Percentiles rank a stretch among this genome's conserved stretches.
Evolutionary conservation across 2,113 vertebrate species (phyloP).

Genomic region (Falco punctatus): DNA sequence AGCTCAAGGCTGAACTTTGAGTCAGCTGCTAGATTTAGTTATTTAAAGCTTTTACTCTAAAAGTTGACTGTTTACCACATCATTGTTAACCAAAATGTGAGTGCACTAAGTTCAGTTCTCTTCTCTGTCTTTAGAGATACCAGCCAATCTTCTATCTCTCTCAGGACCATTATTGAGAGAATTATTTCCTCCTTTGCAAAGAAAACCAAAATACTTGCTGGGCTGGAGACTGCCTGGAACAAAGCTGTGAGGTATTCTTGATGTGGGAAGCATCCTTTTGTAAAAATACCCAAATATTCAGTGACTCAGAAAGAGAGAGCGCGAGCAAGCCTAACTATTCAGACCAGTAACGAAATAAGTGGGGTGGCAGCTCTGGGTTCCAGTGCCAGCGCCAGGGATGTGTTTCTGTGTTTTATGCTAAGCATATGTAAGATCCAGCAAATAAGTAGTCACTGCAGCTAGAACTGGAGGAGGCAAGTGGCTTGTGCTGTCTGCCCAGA

Average conservation of each 20-base stretch:
- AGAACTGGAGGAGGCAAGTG: background rate
- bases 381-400: background rate
- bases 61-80: background rate
- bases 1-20: background rate
- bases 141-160: background rate
- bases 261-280: conserved; percentile 54
- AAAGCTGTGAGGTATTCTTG: conserved; percentile 55
- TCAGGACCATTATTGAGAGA: background rate
- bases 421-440: conserved; percentile 9
- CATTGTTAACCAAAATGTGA: background rate
- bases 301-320: conserved; percentile 46
- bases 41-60: background rate
- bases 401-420: conserved; percentile 31
- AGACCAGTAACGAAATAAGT: conserved; percentile 19
- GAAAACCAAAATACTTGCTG: background rate
- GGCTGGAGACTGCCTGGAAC: conserved; percentile 22
- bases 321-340: conserved; percentile 28
- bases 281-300: conserved; percentile 26
- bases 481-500: background rate
- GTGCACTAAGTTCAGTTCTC: background rate
- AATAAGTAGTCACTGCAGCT: background rate
- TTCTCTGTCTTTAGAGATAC: background rate
- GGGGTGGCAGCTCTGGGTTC: background rate
- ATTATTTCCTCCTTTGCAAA: background rate
- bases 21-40: background rate